These are phyloP conservation scores for Belgica antarctica DNA, from an alignment of 2,888 invertebrate genomes.

Conservation along the genomic window DNA sequence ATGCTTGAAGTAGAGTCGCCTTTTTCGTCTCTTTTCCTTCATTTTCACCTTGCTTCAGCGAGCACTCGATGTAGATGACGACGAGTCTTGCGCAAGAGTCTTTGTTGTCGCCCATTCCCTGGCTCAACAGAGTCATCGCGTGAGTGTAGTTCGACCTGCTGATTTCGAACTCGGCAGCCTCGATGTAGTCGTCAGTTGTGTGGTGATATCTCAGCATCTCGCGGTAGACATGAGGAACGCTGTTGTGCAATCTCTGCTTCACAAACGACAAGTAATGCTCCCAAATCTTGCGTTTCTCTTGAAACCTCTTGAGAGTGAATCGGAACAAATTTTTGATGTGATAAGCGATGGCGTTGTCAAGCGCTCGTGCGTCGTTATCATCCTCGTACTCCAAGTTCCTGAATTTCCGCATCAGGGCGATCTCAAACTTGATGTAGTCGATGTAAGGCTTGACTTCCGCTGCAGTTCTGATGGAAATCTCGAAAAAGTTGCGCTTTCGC, in stretches of 20 bases:
- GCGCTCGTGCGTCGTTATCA: constrained; percentile 17
- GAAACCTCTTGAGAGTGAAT: not conserved
- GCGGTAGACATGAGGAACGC: not conserved
- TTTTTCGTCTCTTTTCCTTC: not conserved
- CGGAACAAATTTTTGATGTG: constrained; percentile 19
- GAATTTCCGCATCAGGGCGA: constrained; percentile 20
- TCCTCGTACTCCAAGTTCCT: not conserved
- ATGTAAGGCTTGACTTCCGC: constrained; percentile 3
- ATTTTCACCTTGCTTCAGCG: not conserved
- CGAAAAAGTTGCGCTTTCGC: constrained; percentile 19
- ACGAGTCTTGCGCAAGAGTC: not conserved
- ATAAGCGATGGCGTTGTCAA: not conserved
- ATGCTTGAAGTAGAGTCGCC: constrained; percentile 7
- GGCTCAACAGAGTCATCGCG: not conserved
- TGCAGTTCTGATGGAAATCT: not conserved
- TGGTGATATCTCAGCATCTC: constrained; percentile 25
- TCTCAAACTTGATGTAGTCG: constrained; percentile 33
- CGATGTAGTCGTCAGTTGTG: not conserved
- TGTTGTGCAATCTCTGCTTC: not conserved
- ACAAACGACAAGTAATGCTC: constrained; percentile 2
- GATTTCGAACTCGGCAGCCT: constrained; percentile 24
- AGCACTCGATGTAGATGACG: constrained; percentile 18
- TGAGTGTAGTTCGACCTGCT: not conserved
- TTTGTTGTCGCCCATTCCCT: constrained; percentile 11
- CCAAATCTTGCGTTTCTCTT: constrained; percentile 11